Evolutionary conservation across 2,797 vertebrate species (phyloP).

Genomic region (Bovichtus diacanthus): DNA sequence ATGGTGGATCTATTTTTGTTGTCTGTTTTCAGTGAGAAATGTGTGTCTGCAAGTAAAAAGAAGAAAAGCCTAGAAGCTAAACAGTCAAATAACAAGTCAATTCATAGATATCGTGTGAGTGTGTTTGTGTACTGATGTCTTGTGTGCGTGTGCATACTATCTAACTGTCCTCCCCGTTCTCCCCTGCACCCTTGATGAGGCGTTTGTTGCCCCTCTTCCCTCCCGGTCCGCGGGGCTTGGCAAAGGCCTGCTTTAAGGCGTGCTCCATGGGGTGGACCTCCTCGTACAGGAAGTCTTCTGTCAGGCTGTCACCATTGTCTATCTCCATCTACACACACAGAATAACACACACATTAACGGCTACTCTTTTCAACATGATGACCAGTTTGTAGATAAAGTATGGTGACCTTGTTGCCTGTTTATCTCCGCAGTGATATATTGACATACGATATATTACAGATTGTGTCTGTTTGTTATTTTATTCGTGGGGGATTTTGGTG

Average conservation of each 20-base stretch:
- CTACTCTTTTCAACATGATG: not conserved
- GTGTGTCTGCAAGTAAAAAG: conserved; percentile 26
- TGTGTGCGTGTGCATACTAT: conserved; percentile 26
- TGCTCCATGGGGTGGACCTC: conserved; percentile 98
- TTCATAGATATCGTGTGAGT: conserved; percentile 46
- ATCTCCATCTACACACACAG: conserved; percentile 89
- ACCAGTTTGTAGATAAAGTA: not conserved
- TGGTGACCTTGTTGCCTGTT: not conserved
- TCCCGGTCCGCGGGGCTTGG: conserved; percentile 95
- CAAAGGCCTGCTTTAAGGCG: conserved; percentile 94
- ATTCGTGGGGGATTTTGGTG: not conserved
- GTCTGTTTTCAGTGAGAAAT: conserved; percentile 23
- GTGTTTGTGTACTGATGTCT: conserved; percentile 15
- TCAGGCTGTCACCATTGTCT: conserved; percentile 93
- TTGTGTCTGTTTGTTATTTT: not conserved
- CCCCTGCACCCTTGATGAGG: conserved; percentile 92
- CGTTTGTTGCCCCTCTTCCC: conserved; percentile 97
- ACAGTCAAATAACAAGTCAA: conserved; percentile 58
- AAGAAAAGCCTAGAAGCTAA: conserved; percentile 49
- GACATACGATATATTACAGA: not conserved
- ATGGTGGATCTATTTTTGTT: conserved; percentile 28
- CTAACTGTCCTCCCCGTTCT: conserved; percentile 95
- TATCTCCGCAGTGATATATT: not conserved
- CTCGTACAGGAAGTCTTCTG: conserved; percentile 95
- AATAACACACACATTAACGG: not conserved